A percentile compares a stretch with the other conserved stretches of the same genome.
Conservation (phyloP, 53 echinoderm and acorn worm genomes). For the Astropecten irregularis region DNA sequence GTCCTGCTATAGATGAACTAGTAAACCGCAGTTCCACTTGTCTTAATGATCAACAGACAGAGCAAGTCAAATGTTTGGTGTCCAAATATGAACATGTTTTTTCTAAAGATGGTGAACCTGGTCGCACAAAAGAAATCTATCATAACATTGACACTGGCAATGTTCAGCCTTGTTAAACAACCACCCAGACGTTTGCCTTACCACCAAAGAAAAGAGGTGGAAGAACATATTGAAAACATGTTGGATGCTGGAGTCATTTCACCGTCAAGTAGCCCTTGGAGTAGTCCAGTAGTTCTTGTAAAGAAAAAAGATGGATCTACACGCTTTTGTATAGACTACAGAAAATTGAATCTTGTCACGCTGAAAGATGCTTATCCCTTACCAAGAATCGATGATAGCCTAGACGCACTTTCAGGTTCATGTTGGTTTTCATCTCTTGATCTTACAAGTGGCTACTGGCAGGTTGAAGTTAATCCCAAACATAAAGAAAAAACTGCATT, state of each 20-base stretch:
- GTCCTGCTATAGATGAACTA: slow-evolving; percentile 4
- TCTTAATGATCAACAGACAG: background rate
- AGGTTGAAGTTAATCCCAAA: background rate
- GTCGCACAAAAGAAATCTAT: slow-evolving; percentile 22
- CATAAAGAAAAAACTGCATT: slow-evolving; percentile 9
- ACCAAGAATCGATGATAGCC: background rate
- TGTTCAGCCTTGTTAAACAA: slow-evolving; percentile 11
- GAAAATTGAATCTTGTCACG: background rate
- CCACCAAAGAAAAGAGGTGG: slow-evolving; percentile 13
- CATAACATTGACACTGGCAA: slow-evolving; percentile 42
- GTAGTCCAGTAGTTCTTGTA: slow-evolving; percentile 41
- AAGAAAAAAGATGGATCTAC: slow-evolving; percentile 33
- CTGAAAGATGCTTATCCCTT: background rate
- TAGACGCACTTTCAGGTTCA: background rate
- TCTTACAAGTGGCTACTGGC: slow-evolving; percentile 6
- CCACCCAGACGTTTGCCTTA: slow-evolving; percentile 14
- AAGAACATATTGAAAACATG: slow-evolving; percentile 52
- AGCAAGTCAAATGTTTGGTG: background rate
- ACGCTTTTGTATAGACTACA: slow-evolving; percentile 9
- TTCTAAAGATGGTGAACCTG: slow-evolving; percentile 38
- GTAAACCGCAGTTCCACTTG: background rate
- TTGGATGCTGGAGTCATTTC: slow-evolving; percentile 32
- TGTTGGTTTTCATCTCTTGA: background rate
- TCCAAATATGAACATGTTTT: slow-evolving; percentile 16
- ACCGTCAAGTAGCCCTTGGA: slow-evolving; percentile 37